Base-by-base conservation (phyloP, 2,888 invertebrate species). In the Cerceris rybyensis region DNA sequence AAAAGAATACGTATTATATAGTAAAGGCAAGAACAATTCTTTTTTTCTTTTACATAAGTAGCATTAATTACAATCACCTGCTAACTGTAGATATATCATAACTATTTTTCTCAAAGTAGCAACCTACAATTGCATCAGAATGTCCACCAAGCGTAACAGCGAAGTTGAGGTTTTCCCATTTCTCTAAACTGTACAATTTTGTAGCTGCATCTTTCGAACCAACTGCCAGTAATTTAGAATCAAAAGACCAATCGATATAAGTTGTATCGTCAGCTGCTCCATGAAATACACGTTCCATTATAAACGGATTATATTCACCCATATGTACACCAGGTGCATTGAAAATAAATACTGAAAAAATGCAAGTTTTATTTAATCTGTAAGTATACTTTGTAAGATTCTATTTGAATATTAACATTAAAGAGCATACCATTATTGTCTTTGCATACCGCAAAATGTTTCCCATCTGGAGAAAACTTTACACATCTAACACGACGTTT, bases 401-500 rank as follows among this genome's bases (percentile, higher is more conserved):
- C n/a, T 42, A 52, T 49, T 8, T 68, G 60, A 43, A 39, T 49
- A 55, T 42, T 57, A 57, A 28, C n/a, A 59, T 7, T 28, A 14
- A 43, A 14, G 60, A 6, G 52, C 80, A 89, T 93, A 96, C 96
- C 96, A 92, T 96, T 96, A 90, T 96, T 96, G 87, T 96, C 96
- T 92, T 97, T 96, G 55, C 98, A 97, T 11, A 97, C 96, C 0
- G 98, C 98, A 94, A 99, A 97, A 90, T 97, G 96, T 93, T 96
- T 96, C 28, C 98, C 98, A 94, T 99, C 96, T 0, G 99, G 99
- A 90, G 98, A 98, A 92, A 99, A 99, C 88, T 95, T 95, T 0
- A 98, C 94, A 65, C 95, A 95, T 83, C 94, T 94, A 0, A 98
- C 96, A 80, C 94, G 94, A 71, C 95, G 94, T 88, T 96, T 96